These are phyloP conservation scores for Enteromius argenteus DNA, from an alignment of 2,797 vertebrate species.

Conservation along the genomic window DNA sequence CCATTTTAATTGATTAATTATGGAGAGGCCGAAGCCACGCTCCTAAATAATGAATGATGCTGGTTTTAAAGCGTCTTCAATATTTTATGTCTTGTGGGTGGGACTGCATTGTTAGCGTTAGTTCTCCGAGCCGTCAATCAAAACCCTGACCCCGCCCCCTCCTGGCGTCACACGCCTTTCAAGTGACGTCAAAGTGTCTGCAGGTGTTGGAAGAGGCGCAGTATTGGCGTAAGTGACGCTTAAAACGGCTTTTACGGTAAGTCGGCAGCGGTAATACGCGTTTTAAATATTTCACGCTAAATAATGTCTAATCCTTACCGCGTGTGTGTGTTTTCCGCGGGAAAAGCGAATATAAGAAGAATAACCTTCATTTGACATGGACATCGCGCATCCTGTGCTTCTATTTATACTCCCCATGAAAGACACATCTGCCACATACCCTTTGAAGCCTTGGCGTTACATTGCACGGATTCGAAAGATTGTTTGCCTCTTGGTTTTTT, in stretches of 20 bases:
- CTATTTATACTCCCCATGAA: conserved; percentile 1
- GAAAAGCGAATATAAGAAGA: conserved; percentile 5
- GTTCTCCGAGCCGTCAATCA: conserved; percentile 59
- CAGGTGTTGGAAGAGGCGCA: conserved; percentile 74
- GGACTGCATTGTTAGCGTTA: conserved; percentile 55
- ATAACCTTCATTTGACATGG: conserved; percentile 67
- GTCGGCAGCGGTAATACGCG: conserved; percentile 56
- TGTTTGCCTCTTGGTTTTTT: not conserved
- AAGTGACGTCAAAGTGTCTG: conserved; percentile 68
- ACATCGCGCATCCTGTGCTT: conserved; percentile 55
- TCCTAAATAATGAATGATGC: conserved; percentile 73
- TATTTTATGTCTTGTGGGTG: conserved; percentile 55
- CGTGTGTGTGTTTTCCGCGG: not conserved
- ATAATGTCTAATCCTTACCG: not conserved
- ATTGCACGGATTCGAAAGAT: not conserved
- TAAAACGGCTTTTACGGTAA: conserved; percentile 75
- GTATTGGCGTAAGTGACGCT: conserved; percentile 72
- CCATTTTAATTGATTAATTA: conserved; percentile 71
- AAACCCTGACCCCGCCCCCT: conserved; percentile 58
- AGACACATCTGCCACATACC: conserved; percentile 32
- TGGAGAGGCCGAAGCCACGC: conserved; percentile 67
- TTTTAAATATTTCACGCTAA: conserved; percentile 8
- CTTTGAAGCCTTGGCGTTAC: not conserved
- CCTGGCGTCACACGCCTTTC: conserved; percentile 61
- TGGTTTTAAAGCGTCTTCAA: conserved; percentile 53